These are phyloP conservation scores for Scaptomyza hsui DNA, from an alignment of 1,140 invertebrate genomes.

Conservation along the genomic window DNA sequence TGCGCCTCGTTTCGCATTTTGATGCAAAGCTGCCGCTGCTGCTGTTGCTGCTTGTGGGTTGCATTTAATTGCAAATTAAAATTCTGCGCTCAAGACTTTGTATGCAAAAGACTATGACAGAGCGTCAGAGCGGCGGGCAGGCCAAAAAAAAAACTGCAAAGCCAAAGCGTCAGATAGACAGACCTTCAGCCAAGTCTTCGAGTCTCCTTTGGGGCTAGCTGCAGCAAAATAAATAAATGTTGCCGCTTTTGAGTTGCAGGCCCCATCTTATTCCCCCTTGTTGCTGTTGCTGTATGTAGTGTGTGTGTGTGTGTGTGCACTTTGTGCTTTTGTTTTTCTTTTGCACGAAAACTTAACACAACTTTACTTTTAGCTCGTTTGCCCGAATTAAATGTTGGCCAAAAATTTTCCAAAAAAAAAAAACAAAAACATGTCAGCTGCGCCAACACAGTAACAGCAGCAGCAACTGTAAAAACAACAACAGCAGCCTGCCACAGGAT, in stretches of 20 bases:
- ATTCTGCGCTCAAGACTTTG: conserved; percentile 81
- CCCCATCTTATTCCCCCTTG: conserved; percentile 6
- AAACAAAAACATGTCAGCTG: conserved; percentile 69
- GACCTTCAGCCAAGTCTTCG: conserved; percentile 37
- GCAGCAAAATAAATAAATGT: conserved; percentile 79
- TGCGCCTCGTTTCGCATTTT: conserved; percentile 59
- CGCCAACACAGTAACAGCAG: conserved; percentile 55
- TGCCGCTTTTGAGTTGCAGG: conserved; percentile 58
- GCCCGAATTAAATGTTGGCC: conserved; percentile 79
- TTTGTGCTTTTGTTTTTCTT: conserved; percentile 75
- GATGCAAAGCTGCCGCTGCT: conserved; percentile 73
- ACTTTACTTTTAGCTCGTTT: conserved; percentile 82
- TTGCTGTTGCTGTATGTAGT: neutral
- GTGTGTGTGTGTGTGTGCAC: conserved; percentile 25
- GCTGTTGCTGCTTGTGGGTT: conserved; percentile 75
- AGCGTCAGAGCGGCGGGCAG: conserved; percentile 13
- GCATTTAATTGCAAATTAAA: conserved; percentile 83
- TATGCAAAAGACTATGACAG: conserved; percentile 71
- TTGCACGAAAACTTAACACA: conserved; percentile 76
- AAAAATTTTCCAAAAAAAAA: conserved; percentile 66
- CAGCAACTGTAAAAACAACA: conserved; percentile 34
- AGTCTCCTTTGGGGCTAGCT: conserved; percentile 65
- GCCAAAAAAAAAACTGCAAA: conserved; percentile 38
- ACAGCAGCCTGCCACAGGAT: conserved; percentile 32
- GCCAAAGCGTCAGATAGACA: conserved; percentile 25